Evolutionary conservation across 2,797 vertebrate species (phyloP), one percentile per base, ranked within the genome.

Genomic region (Ficedula albicollis): DNA sequence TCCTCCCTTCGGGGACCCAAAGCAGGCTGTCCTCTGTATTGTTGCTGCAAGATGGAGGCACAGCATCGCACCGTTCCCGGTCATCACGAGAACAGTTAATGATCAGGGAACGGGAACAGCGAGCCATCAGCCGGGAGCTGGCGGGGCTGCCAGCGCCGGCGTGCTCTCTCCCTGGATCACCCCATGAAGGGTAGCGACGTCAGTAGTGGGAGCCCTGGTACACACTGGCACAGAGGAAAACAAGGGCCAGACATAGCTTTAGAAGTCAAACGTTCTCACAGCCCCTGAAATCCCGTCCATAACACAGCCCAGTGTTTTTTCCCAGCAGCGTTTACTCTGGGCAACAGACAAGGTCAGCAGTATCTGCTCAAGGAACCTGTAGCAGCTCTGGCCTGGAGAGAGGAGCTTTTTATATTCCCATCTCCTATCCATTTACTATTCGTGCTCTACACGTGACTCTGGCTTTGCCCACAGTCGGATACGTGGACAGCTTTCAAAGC

Each of bases 11-110:
- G 36, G 56, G 10, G 3, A 15, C 11, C 26, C 36, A 5, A 6
- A 27, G 1, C 30, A 4, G 11, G 10, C 30, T n/a, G 2, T n/a
- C 7, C 39, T 9, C 34, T 5, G 10, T 8, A 1, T 3, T 9
- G 79, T 66, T 49, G 84, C 69, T 38, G 70, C 27, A 34, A 29
- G 70, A 59, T 32, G 80, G 46, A 63, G 5, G 16, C 27, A 48
- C 80, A 23, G 70, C 70, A 34, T 48, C 30, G 58, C 3, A 3
- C 18, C 46, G 7, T 17, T 11, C 68, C 41, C 13, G 48, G 10
- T 7, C 18, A 39, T 32, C 59, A 6, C 13, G 11, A 2, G 18
- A 19, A 5, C 10, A 1, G 21, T 14, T 5, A 7, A 27, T 21
- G 12, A 15, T 8, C 41, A 13, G 8, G 26, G 52, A 48, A 4